Base-by-base conservation (phyloP, 2,797 vertebrate species). In the Aulostomus chinensis region DNA sequence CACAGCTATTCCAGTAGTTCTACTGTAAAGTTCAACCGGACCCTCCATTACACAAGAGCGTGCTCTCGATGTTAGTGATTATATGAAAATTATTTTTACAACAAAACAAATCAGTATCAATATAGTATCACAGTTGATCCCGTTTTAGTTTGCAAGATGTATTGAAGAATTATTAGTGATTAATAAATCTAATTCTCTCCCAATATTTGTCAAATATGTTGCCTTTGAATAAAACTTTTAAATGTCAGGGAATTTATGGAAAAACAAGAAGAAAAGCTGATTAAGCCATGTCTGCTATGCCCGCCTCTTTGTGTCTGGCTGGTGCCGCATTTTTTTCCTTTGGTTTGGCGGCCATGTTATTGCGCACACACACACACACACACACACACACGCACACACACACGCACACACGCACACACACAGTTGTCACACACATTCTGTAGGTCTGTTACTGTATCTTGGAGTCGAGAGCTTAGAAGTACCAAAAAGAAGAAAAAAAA, bases 1-100 rank as follows among this genome's bases (percentile, higher is more conserved):
- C 69, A 39, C 32, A 39, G 52, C 65, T 45, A 41, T 60, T 57
- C 63, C 43, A 61, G 13, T 14, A 58, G 24, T 68, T 60, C 54
- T 31, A 21, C 65, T 68, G 58, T 51, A 57, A 2, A 40, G 12
- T 43, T 49, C 24, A 41, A 51, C 24, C n/a, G 30, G 29, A 65
- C 13, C 24, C 21, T 26, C 46, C 12, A 22, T 33, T 39, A 30
- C 18, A 59, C 56, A 18, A 56, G 2, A 62, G 18, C 14, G n/a
- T n/a, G n/a, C n/a, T n/a, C n/a, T n/a, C n/a, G n/a, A n/a, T n/a
- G n/a, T n/a, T n/a, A n/a, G n/a, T n/a, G n/a, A n/a, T n/a, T n/a
- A n/a, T n/a, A n/a, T n/a, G n/a, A n/a, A n/a, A n/a, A n/a, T n/a
- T n/a, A n/a, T n/a, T n/a, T n/a, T n/a, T n/a, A n/a, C n/a, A n/a